Evolutionary conservation across 2,888 invertebrate species (phyloP).

Genomic region (Tholera decimalis): DNA sequence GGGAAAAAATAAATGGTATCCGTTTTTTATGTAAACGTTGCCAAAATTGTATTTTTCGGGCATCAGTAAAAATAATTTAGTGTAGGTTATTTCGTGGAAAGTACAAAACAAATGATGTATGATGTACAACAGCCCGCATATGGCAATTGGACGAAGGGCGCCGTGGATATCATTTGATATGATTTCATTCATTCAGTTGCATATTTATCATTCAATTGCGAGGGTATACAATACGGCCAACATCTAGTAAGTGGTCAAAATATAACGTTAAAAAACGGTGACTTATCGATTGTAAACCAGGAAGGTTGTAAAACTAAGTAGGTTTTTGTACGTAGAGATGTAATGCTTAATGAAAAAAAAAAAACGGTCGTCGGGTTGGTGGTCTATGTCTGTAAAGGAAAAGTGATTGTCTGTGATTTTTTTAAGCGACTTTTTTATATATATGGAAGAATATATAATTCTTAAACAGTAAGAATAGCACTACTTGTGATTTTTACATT

Average conservation of each 20-base stretch:
- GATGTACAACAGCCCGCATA: constrained; percentile 77
- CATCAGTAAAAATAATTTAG: constrained; percentile 84
- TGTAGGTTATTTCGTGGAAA: constrained; percentile 82
- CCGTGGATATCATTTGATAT: constrained; percentile 58
- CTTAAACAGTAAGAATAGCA: constrained; percentile 92
- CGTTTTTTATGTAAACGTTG: constrained; percentile 88
- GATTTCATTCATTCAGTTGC: constrained; percentile 61
- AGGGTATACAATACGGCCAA: constrained; percentile 78
- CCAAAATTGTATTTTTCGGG: constrained; percentile 89
- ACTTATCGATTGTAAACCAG: constrained; percentile 85
- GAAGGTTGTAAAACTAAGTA: constrained; percentile 91
- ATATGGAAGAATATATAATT: constrained; percentile 89
- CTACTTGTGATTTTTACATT: constrained; percentile 91
- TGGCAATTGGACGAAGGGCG: constrained; percentile 60
- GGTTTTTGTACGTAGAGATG: constrained; percentile 90
- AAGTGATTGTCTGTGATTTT: constrained; percentile 92
- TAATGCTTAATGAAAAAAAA: constrained; percentile 88
- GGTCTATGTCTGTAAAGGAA: constrained; percentile 91
- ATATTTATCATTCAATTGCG: constrained; percentile 71
- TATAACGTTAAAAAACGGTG: constrained; percentile 74
- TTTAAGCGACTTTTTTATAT: constrained; percentile 92
- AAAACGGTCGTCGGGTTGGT: constrained; percentile 87
- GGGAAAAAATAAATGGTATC: constrained; percentile 70
- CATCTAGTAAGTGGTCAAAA: constrained; percentile 76
- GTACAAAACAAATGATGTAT: constrained; percentile 78